Evolutionary conservation across 1,140 invertebrate species (phyloP).

Genomic region (Drosophila malerkotliana): DNA sequence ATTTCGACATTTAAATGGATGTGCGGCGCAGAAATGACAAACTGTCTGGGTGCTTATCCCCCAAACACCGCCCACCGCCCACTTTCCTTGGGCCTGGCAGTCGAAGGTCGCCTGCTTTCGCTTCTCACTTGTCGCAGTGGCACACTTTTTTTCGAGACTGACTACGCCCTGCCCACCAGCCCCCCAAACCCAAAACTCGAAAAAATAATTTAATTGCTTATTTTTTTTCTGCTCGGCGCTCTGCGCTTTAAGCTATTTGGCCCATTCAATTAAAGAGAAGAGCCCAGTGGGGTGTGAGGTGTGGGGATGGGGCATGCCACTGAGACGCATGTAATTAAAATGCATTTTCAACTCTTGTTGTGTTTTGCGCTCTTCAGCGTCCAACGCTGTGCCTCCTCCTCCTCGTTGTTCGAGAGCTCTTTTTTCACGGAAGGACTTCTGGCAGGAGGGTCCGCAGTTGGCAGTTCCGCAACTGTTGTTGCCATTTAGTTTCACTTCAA

Average conservation of each 20-base stretch:
- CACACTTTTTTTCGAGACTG: slow-evolving; percentile 48
- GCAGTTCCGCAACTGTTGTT: slow-evolving; percentile 65
- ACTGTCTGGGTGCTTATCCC: slow-evolving; percentile 21
- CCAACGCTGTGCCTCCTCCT: slow-evolving; percentile 1
- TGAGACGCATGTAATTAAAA: slow-evolving; percentile 74
- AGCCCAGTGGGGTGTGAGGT: neutral
- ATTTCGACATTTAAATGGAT: slow-evolving; percentile 60
- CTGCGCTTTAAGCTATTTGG: slow-evolving; percentile 46
- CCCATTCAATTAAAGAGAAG: slow-evolving; percentile 57
- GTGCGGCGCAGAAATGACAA: slow-evolving; percentile 46
- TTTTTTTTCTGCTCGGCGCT: slow-evolving; percentile 15
- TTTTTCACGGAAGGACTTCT: slow-evolving; percentile 1
- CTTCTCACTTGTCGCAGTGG: slow-evolving; percentile 39
- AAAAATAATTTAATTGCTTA: slow-evolving; percentile 59
- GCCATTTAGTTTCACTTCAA: slow-evolving; percentile 56
- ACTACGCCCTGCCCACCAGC: neutral
- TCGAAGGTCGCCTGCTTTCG: slow-evolving; percentile 46
- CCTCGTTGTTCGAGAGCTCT: slow-evolving; percentile 31
- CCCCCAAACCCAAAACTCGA: neutral
- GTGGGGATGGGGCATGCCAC: slow-evolving; percentile 7
- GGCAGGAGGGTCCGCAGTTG: slow-evolving; percentile 24
- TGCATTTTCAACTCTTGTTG: slow-evolving; percentile 70
- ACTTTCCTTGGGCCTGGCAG: slow-evolving; percentile 22
- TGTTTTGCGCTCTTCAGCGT: slow-evolving; percentile 47
- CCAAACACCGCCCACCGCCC: neutral